Evolutionary conservation across 2,888 invertebrate genomes (phyloP), one percentile per base, ranked within the genome.

Genomic region (Pecten maximus): DNA sequence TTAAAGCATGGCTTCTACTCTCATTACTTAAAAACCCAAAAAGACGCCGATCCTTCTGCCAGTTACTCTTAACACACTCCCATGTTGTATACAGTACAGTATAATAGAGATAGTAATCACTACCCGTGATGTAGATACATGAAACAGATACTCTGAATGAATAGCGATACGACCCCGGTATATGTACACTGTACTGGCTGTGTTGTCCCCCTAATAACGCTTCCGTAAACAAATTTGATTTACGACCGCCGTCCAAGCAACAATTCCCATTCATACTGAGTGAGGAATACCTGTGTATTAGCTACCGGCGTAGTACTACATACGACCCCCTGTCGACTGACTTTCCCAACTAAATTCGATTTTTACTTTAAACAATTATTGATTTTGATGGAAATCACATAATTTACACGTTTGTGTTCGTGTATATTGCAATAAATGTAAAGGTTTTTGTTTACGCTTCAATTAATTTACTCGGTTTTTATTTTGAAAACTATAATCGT

Each of bases 211-310:
- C 60, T 60, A 35, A 74, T 10, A 1, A 74, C 28, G 74, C 74
- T 74, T 74, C 74, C 74, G 74, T 74, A 74, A 74, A 74, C 74
- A 74, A 35, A 74, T 74, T 74, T 35, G 74, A 74, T 74, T 74
- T 74, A 74, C 23, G 74, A 74, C 74, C 54, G 74, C 6, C 74
- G 74, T 35, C 28, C 35, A 74, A 35, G 54, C n/a, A 74, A 35
- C 15, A 74, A 10, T 28, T 28, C 28, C 12, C 74, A 74, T 74
- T 74, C 74, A 74, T 35, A 8, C 23, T 74, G 1, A 1, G 74
- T 74, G 74, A 28, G 35, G 35, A 35, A 23, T 74, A 35, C 10
- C 12, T 15, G 1, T 74, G 74, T 74, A 1, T 35, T 74, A 74
- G 35, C 23, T 23, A 8, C 16, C 2, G 28, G 35, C 16, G 74